Evolutionary conservation across 2,797 vertebrate genomes (phyloP), one percentile per base, ranked within the genome.

Genomic region (Acrossocheilus fasciatus): DNA sequence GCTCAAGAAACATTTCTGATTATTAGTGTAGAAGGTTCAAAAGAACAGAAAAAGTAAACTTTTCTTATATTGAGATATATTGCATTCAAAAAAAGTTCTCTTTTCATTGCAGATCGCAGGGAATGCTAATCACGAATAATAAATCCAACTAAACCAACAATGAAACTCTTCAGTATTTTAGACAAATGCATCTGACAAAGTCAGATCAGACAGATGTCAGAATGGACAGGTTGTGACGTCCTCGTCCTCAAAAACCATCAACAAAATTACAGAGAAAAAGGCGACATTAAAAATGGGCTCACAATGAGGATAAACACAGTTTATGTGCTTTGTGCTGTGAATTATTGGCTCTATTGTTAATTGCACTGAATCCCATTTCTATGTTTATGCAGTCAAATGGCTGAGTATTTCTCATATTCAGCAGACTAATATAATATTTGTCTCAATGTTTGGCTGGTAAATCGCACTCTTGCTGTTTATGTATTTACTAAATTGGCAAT

Each of bases 341-440:
- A 64, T 81, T 36, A 68, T 47, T 47, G 41, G 41, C 26, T 47
- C 43, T 18, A 54, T 6, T 43, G 76, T 79, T 79, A 43, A 79
- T 59, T 41, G 52, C 76, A 78, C 52, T 59, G 76, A 78, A 59
- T 79, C n/a, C 15, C 54, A 79, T 45, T 26, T 17, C 23, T 54
- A 77, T 78, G 52, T 59, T 59, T 78, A 59, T 78, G 75, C 75
- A 41, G 77, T 80, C 41, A 47, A 47, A 18, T 45, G 50, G 11
- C 3, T 54, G 78, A 80, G 30, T 34, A 81, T 50, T 66, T 47
- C 62, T 50, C 59, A 68, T 81, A 50, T 68, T 68, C 41, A 68
- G 9, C n/a, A 68, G 78, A 45, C 43, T 36, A 23, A 50, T 68
- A 36, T 30, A 68, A 81, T 50, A 68, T 81, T 66, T 50, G 62